Percentiles rank a stretch among this genome's conserved stretches.
Conservation (phyloP, 2,888 invertebrate genomes). For the Acleris cristana region DNA sequence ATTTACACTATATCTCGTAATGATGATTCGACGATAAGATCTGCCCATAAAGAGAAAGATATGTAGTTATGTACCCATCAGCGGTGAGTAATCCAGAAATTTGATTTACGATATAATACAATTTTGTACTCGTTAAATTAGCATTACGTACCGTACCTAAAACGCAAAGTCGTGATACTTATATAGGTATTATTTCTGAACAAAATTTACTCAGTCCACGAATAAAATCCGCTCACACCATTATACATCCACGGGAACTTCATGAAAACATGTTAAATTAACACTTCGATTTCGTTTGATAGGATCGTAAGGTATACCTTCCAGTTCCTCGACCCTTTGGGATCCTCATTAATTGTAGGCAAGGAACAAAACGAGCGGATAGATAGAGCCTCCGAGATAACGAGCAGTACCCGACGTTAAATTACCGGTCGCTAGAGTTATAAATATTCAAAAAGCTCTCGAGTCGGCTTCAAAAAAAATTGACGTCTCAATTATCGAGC, state of each 20-base stretch:
- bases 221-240: background rate
- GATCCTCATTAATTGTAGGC: slow-evolving; percentile 53
- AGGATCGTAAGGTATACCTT: slow-evolving; percentile 28
- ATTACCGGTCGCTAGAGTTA: slow-evolving; percentile 74
- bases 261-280: slow-evolving; percentile 17
- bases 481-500: slow-evolving; percentile 82
- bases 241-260: background rate
- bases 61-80: too few relatives aligned
- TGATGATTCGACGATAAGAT: too few relatives aligned
- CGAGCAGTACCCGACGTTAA: slow-evolving; percentile 69
- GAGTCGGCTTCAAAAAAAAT: slow-evolving; percentile 67
- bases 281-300: slow-evolving; percentile 31
- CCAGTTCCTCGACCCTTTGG: slow-evolving; percentile 43
- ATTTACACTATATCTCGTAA: too few relatives aligned
- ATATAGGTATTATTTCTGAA: too few relatives aligned
- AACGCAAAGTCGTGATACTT: too few relatives aligned
- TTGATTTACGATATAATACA: too few relatives aligned
- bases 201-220: too few relatives aligned
- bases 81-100: too few relatives aligned
- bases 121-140: too few relatives aligned
- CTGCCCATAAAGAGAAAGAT: too few relatives aligned
- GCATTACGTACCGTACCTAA: too few relatives aligned
- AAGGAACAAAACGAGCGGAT: slow-evolving; percentile 50
- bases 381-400: slow-evolving; percentile 75
- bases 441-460: slow-evolving; percentile 76